Evolutionary conservation across 2,888 invertebrate genomes (phyloP), one percentile per base, ranked within the genome.

Genomic region (Alsophila aescularia): DNA sequence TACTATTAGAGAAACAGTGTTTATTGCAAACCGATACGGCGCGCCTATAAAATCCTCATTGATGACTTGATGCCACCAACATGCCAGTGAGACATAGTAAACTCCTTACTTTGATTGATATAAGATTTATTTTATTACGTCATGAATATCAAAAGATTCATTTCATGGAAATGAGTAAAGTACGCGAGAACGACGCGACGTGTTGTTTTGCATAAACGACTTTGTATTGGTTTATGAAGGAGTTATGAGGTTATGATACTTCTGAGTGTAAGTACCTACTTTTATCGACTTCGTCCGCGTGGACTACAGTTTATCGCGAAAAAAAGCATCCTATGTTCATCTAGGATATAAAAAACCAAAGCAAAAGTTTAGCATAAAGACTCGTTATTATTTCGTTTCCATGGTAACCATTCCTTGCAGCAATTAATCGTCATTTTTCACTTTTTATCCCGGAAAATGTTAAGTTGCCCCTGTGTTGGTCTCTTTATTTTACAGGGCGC

Each of bases 1-100:
- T 18, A 45, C 50, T 47, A 50, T 36, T 62, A 64, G 67, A 77
- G 74, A 72, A 72, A 75, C 64, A 59, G 60, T 65, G 69, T 80
- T 81, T 81, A 83, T 80, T 70, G 79, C 73, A 81, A 81, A 73
- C 75, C 78, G 70, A 81, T 81, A 75, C 66, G 52, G 61, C 53
- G 61, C 53, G 44, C 36, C 71, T 48, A 70, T 75, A 72, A 73
- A 76, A 65, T 62, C 54, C 54, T 51, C 53, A 62, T 69, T 69
- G 75, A 73, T 74, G 69, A 64, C 62, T 63, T 66, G 62, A 69
- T 58, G 53, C 56, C 57, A 34, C 39, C 61, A 60, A 62, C 56
- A 64, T 62, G 66, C 60, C 58, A 49, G 42, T 45, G 49, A 40
- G 60, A 59, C 49, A 50, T 52, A 57, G 60, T 73, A 67, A 72